A percentile compares a stretch with the other conserved stretches of the same genome.
Evolutionary conservation across 2,888 invertebrate species (phyloP).

Genomic region (Lasioglossum malachurum): DNA sequence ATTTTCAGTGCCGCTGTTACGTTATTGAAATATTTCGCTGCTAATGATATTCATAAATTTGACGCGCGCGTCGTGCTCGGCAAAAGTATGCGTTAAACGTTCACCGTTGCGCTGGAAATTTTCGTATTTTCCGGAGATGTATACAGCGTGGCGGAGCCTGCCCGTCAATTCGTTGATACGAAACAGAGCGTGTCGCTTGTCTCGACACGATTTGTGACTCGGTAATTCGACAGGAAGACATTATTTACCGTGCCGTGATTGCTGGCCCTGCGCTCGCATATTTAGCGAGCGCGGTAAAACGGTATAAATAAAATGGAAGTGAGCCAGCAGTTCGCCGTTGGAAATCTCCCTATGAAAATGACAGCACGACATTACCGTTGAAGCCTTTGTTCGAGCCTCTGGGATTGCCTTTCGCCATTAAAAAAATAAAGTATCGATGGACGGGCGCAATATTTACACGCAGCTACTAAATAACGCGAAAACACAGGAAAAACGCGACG

Average conservation of each 20-base stretch:
- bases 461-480: background rate
- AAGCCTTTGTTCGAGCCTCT: slow-evolving; percentile 2
- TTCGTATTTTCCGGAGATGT: background rate
- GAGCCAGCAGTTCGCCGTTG: slow-evolving; percentile 48
- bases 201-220: slow-evolving; percentile 51
- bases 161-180: slow-evolving; percentile 19
- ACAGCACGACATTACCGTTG: slow-evolving; percentile 7
- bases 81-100: background rate
- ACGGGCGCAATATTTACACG: background rate
- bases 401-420: slow-evolving; percentile 3
- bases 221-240: slow-evolving; percentile 67
- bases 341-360: slow-evolving; percentile 38
- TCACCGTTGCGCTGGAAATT: background rate
- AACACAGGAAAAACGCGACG: background rate
- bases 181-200: slow-evolving; percentile 26
- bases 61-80: background rate
- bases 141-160: background rate
- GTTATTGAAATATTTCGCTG: background rate
- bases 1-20: background rate
- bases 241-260: slow-evolving; percentile 71
- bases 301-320: slow-evolving; percentile 66
- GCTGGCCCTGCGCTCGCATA: slow-evolving; percentile 29
- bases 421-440: slow-evolving; percentile 1
- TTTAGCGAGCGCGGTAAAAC: slow-evolving; percentile 35
- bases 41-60: slow-evolving; percentile 9